phyloP scores from a whole-genome alignment of 2,797 vertebrate species.

The Lithobates sylvaticus region DNA sequence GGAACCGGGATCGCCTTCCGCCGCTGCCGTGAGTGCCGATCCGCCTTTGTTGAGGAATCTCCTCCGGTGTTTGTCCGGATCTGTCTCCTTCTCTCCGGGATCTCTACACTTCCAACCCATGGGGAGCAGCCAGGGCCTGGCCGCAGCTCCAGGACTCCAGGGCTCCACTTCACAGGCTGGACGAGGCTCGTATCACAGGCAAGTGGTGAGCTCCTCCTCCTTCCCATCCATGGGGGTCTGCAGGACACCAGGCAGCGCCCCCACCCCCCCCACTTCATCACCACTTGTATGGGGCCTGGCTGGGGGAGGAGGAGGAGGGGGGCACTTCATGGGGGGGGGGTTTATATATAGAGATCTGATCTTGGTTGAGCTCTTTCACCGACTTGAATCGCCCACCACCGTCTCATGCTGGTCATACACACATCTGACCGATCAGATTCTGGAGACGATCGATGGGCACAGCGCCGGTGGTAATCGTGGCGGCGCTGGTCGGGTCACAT shows the following conservation, averaged over 20 bases:
- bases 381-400: too few species aligned
- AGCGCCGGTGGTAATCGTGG: too few species aligned
- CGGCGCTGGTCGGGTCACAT: too few species aligned
- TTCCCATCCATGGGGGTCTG: constrained; percentile 64
- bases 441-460: too few species aligned
- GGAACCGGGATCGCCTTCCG: constrained; percentile 62
- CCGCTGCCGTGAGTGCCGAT: constrained; percentile 26
- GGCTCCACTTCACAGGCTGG: constrained; percentile 63
- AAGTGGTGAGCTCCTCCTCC: constrained; percentile 76
- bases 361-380: neutral
- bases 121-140: constrained; percentile 32
- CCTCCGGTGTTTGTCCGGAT: neutral
- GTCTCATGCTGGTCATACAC: too few species aligned
- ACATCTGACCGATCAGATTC: too few species aligned
- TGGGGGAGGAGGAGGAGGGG: constrained; percentile 34
- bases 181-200: constrained; percentile 72
- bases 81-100: neutral
- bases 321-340: neutral
- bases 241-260: too few species aligned
- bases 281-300: constrained; percentile 69
- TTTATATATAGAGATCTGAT: too few species aligned
- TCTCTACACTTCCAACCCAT: neutral
- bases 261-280: too few species aligned
- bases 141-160: constrained; percentile 36
- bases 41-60: constrained; percentile 53